Evolutionary conservation across 2,797 vertebrate genomes (phyloP), one percentile per base, ranked within the genome.

Genomic region (Pyrocephalus nanus): DNA sequence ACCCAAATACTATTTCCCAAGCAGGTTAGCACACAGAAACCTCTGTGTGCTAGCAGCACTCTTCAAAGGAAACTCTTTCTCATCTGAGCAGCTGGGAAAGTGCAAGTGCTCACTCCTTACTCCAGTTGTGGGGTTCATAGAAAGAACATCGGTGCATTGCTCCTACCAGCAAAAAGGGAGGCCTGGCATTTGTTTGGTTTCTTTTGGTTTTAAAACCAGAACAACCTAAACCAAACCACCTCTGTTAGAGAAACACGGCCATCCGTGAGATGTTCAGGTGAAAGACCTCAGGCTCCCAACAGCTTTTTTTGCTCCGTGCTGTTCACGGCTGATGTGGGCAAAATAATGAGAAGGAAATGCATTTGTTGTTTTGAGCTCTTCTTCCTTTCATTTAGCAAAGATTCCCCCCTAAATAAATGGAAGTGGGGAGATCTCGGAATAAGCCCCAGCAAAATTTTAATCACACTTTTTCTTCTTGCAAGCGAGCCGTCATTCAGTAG

Each of bases 401-500:
- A 87, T 90, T 88, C 60, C 88, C 88, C 82, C 91, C 82, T 88
- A 81, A 93, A 90, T 78, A 87, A 90, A 92, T 90, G 84, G 61
- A 82, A 96, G 74, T 2, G 51, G 61, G 96, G 88, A 93, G 76
- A 92, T 93, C 93, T 97, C 94, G 94, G 97, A 98, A 96, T 95
- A 93, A 95, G 96, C 79, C 95, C 91, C 94, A 89, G 90, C 94
- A 96, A 96, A 97, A 97, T 97, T 97, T 95, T 97, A 97, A 98
- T 97, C 95, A 96, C 95, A 96, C 97, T 95, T 96, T 97, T 98
- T 97, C 94, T 97, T 96, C 94, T 96, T 96, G 96, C 38, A 25
- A 97, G 96, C 84, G 43, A 97, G 97, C 98, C 96, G 92, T 97
- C 97, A 97, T 97, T 98, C 97, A 98, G 98, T 97, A 98, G 98